phyloP scores from a whole-genome alignment of 2,113 vertebrate species.

The Nibea coibor region DNA sequence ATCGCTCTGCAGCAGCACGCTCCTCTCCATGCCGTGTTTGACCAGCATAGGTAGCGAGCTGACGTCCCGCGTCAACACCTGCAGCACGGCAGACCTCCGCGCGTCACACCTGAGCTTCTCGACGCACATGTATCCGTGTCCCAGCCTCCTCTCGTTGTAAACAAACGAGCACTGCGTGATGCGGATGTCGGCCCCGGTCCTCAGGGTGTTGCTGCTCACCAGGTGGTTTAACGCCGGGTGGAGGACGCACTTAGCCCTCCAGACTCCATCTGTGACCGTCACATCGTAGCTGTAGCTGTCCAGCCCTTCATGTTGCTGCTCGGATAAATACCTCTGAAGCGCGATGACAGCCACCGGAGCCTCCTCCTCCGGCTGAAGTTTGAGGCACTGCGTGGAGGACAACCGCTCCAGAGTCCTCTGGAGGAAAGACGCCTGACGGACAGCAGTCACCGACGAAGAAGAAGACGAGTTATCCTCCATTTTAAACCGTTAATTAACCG shows the following conservation, averaged over 20 bases:
- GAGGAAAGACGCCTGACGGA: constrained; percentile 48
- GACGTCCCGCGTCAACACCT: background rate
- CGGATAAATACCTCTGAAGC: constrained; percentile 65
- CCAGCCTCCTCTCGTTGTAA: constrained; percentile 85
- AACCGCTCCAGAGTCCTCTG: constrained; percentile 61
- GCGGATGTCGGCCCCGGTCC: constrained; percentile 79
- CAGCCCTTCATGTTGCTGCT: background rate
- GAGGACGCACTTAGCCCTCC: constrained; percentile 83
- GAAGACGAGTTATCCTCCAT: constrained; percentile 60
- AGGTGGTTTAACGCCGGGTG: constrained; percentile 78
- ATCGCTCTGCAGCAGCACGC: constrained; percentile 45
- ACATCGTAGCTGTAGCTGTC: constrained; percentile 81
- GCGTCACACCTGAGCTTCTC: constrained; percentile 72
- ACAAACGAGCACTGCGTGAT: constrained; percentile 83
- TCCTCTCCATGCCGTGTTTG: constrained; percentile 49
- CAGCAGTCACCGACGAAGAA: constrained; percentile 24
- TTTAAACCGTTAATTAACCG: background rate
- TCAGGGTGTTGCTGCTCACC: constrained; percentile 83
- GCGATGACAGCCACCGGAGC: constrained; percentile 65
- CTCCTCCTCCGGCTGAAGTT: constrained; percentile 5
- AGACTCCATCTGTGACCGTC: constrained; percentile 84
- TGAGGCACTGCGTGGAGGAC: constrained; percentile 46
- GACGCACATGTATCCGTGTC: constrained; percentile 82
- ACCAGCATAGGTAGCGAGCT: constrained; percentile 67
- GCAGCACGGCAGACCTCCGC: background rate